Evolutionary conservation across 1,140 invertebrate genomes (phyloP), one percentile per base, ranked within the genome.

Genomic region (Drosophila littoralis): DNA sequence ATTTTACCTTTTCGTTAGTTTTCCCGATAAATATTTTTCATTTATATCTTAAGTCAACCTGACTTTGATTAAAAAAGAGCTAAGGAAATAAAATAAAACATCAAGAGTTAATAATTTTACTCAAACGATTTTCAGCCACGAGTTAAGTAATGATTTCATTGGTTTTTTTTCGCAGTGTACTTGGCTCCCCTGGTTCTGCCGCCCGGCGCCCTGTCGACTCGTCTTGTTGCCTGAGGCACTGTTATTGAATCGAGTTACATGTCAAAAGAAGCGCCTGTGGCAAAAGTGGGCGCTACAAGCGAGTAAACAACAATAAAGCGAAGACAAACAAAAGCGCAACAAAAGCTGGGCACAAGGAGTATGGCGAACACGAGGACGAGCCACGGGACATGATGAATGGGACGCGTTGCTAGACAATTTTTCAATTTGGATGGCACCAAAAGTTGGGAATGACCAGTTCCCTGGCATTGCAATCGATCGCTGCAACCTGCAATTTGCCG

Each of bases 221-320:
- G 38, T 42, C 22, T 35, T 22, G 32, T 33, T 15, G 66, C 66
- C 67, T 57, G 52, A 38, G 72, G 67, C 38, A 9, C 13, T 65
- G 68, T 69, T 77, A 77, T 83, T 74, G 83, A 86, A 86, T 88
- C 83, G 76, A 83, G 80, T 86, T 86, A 79, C 83, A 83, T 83
- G 84, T 88, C 83, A 86, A 88, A 88, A 79, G 83, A 88, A 88
- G 82, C 71, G 65, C 75, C 68, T 70, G 55, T 51, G 45, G 52
- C 55, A 59, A 59, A 73, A 66, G 69, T 65, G 78, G 82, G 72
- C 77, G 77, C 60, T 71, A 79, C 72, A 88, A 77, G 76, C 79
- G 76, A 75, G 83, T 88, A 88, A 88, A 88, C 83, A 88, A 88
- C 83, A 88, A 88, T 88, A 88, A 88, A 88, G 83, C 84, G 59